These are phyloP conservation scores for Berghia stephanieae DNA, from an alignment of 1,140 invertebrate species.

Conservation along the genomic window DNA sequence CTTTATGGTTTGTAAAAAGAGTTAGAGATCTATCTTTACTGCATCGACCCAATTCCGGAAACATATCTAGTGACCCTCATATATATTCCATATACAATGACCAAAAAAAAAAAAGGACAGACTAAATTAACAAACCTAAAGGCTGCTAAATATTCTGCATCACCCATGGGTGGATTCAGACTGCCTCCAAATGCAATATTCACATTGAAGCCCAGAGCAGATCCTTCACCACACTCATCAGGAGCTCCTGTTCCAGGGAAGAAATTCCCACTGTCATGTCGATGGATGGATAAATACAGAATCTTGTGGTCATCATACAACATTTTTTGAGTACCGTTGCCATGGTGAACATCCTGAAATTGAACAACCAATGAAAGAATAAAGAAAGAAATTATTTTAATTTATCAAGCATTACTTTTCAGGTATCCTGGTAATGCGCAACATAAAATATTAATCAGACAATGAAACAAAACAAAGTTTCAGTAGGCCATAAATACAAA, in stretches of 20 bases:
- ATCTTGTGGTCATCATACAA: constrained; percentile 96
- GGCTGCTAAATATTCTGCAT: constrained; percentile 97
- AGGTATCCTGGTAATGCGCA: background rate
- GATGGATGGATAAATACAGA: constrained; percentile 96
- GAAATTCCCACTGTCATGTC: constrained; percentile 99
- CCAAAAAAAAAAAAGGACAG: background rate
- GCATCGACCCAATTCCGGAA: no score
- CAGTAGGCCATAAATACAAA: background rate
- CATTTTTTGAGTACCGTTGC: constrained; percentile 98
- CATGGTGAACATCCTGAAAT: constrained; percentile 95
- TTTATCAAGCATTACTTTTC: background rate
- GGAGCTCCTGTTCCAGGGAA: constrained; percentile 97
- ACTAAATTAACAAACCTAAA: constrained; percentile 77
- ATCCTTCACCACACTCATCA: constrained; percentile 87
- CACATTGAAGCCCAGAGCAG: constrained; percentile 95
- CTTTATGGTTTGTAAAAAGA: no score
- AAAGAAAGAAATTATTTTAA: constrained; percentile 5
- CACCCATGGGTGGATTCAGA: constrained; percentile 89
- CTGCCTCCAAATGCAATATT: constrained; percentile 96
- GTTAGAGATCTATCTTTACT: no score
- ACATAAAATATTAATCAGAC: background rate
- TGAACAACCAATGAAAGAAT: constrained; percentile 39
- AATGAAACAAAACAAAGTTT: background rate
- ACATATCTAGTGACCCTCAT: background rate
- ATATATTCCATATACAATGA: background rate